Evolutionary conservation across 2,888 invertebrate genomes (phyloP).

Genomic region (Ectemnius continuus): DNA sequence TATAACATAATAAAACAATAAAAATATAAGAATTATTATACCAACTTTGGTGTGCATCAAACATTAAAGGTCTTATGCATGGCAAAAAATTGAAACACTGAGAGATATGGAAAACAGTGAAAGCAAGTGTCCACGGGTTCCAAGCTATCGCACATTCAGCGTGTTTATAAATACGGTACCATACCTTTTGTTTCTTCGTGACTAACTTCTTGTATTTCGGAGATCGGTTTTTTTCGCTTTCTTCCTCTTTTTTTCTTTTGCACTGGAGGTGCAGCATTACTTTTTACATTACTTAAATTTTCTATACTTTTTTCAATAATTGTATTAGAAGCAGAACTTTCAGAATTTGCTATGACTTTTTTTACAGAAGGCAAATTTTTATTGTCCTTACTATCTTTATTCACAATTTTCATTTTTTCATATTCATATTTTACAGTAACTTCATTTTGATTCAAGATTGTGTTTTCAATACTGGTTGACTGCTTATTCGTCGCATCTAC

Average conservation of each 20-base stretch:
- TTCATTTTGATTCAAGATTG: constrained; percentile 14
- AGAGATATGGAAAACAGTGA: constrained; percentile 1
- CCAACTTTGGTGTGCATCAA: background rate
- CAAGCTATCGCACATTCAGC: background rate
- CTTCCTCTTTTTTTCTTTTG: constrained; percentile 37
- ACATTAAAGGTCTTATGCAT: background rate
- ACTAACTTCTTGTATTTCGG: constrained; percentile 23
- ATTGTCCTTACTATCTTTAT: constrained; percentile 8
- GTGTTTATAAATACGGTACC: constrained; percentile 14
- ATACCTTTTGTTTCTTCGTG: constrained; percentile 56
- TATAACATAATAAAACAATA: constrained; percentile 49
- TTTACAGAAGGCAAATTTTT: constrained; percentile 23
- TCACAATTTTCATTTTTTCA: background rate
- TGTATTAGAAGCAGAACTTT: constrained; percentile 11
- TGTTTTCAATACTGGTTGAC: constrained; percentile 6
- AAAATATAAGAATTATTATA: constrained; percentile 9
- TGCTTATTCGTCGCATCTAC: constrained; percentile 12
- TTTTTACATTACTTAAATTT: constrained; percentile 27
- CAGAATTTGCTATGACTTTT: constrained; percentile 13
- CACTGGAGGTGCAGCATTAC: constrained; percentile 14
- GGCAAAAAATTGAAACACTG: background rate
- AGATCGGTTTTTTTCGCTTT: constrained; percentile 39
- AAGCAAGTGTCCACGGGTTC: background rate
- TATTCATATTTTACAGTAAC: background rate
- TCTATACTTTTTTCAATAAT: constrained; percentile 18